A percentile compares a stretch with the other conserved stretches of the same genome.
phyloP scores from a whole-genome alignment of 1,140 invertebrate species.

The Leptonema lineaticorne region DNA sequence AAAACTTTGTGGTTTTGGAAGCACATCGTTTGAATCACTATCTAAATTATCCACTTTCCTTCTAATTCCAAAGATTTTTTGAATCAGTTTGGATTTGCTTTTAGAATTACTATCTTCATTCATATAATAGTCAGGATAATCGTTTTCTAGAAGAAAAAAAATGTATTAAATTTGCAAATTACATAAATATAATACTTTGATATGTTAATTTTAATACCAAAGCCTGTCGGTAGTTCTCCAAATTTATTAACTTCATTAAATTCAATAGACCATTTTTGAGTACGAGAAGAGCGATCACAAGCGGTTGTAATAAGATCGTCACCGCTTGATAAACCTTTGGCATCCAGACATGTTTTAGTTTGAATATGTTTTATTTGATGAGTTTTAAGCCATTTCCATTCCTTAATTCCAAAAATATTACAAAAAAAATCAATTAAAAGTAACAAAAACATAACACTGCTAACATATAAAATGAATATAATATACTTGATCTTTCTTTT shows the following conservation, averaged over 20 bases:
- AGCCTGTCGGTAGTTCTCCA: conserved; percentile 19
- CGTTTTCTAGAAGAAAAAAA: not conserved
- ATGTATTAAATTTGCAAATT: not conserved
- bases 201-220: conserved; percentile 3
- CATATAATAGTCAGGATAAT: not conserved
- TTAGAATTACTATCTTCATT: not conserved
- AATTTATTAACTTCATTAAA: conserved; percentile 33
- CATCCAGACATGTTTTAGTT: conserved; percentile 32
- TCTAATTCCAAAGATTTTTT: conserved; percentile 3
- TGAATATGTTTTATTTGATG: conserved; percentile 31
- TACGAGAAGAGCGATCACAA: conserved; percentile 19
- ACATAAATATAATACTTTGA: not conserved
- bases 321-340: conserved; percentile 25
- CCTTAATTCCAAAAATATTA: conserved; percentile 12
- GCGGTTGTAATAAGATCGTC: conserved; percentile 25
- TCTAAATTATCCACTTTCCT: conserved; percentile 1
- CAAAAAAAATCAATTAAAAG: conserved; percentile 6
- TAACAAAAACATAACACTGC: not conserved
- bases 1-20: conserved; percentile 14
- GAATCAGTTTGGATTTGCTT: not conserved
- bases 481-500: conserved; percentile 56
- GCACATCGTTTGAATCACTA: not conserved
- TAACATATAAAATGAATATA: not conserved
- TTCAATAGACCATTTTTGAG: conserved; percentile 31
- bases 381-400: conserved; percentile 27